Evolutionary conservation across 2,113 vertebrate species (phyloP), one percentile per base, ranked within the genome.

Genomic region (Alouatta palliata): DNA sequence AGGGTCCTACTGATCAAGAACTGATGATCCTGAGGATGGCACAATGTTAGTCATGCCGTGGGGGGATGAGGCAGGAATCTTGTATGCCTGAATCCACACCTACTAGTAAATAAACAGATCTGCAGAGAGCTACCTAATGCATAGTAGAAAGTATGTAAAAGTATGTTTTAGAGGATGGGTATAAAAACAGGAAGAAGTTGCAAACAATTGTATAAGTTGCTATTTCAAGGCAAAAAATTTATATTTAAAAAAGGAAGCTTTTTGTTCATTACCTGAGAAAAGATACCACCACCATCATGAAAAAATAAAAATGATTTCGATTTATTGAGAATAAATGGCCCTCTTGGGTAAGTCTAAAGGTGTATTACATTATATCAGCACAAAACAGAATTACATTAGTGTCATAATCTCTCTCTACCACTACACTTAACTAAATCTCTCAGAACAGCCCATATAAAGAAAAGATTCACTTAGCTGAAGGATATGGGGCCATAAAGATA

Each of bases 401-500:
- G 92, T 93, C 96, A 89, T 54, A 88, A 93, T 96, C 90, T 76
- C 77, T 93, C 84, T 84, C 91, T 86, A 68, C 49, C 66, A 81
- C 27, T 35, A 40, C 71, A 84, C 91, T 93, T 97, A 94, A 90
- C 91, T 94, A 89, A 91, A 89, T 73, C 95, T 87, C 93, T 94
- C 83, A 88, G 88, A 92, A 89, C 23, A 95, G 85, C 88, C 86
- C 58, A 4, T 75, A 86, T 49, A 90, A 84, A 97, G 95, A 75
- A 89, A 14, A 82, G 75, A 92, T 92, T 94, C 87, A 70, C 66
- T 97, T 95, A 85, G 87, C 70, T 56, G 87, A 96, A 93, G 90
- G 93, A 95, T 93, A 76, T 84, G 43, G 77, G 94, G 86, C 88
- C 7, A 6, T 85, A 93, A 56, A 98, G 97, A 98, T 97, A 93